Conservation (phyloP, 2,113 vertebrate species). For the Eubucco bourcierii region DNA sequence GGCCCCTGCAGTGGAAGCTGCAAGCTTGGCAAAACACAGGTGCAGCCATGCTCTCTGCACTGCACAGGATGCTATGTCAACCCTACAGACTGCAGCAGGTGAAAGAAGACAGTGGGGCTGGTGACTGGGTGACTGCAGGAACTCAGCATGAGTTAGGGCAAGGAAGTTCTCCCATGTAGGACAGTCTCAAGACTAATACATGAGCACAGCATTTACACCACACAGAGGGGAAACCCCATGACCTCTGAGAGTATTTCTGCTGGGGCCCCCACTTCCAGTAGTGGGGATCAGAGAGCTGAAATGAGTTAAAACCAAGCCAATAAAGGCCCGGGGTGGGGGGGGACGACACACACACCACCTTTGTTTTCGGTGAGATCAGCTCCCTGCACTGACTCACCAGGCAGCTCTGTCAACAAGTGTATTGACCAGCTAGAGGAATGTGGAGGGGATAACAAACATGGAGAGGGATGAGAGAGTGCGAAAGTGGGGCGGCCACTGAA, state of each 20-base stretch:
- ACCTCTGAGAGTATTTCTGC: neutral
- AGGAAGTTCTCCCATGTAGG: neutral
- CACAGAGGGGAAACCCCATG: accelerated
- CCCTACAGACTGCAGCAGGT: accelerated
- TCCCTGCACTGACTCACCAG: neutral
- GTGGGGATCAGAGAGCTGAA: neutral
- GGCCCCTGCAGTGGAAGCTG: neutral
- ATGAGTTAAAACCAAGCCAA: neutral
- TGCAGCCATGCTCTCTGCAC: neutral
- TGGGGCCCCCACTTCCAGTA: accelerated
- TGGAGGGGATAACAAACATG: neutral
- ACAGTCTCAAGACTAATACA: neutral
- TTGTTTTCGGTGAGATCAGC: neutral
- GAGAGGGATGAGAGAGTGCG: neutral
- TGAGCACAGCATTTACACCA: neutral
- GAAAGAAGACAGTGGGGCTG: accelerated
- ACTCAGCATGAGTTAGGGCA: neutral
- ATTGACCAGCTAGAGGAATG: neutral
- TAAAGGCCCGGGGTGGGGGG: too few relatives aligned
- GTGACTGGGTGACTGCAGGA: neutral
- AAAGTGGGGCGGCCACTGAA: neutral
- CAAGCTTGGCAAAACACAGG: neutral
- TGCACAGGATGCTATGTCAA: accelerated
- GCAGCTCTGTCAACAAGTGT: accelerated
- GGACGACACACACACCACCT: too few relatives aligned